Conservation (phyloP, 2,888 invertebrate genomes). For the Lasioglossum marginatum region DNA sequence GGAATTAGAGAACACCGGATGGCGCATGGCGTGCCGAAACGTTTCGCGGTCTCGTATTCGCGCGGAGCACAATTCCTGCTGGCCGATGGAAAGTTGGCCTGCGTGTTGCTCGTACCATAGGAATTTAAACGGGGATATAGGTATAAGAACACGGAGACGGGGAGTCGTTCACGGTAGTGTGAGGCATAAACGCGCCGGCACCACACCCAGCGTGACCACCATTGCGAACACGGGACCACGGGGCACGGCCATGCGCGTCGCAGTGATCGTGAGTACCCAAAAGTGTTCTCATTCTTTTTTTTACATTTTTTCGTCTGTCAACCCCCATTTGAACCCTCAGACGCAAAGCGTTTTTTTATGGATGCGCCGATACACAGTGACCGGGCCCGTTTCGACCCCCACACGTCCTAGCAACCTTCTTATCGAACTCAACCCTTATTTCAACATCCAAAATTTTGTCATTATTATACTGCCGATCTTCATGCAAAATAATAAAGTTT, state of each 20-base stretch:
- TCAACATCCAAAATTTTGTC: not conserved
- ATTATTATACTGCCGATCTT: not conserved
- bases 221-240: slow-evolving; percentile 66
- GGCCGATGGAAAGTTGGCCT: slow-evolving; percentile 75
- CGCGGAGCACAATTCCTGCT: slow-evolving; percentile 65
- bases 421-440: not conserved
- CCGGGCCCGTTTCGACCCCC: not conserved
- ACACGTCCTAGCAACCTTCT: not conserved
- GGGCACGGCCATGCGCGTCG: slow-evolving; percentile 71
- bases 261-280: slow-evolving; percentile 76
- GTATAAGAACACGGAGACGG: slow-evolving; percentile 82
- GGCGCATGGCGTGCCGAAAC: slow-evolving; percentile 34
- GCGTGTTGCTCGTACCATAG: slow-evolving; percentile 71
- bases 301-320: not conserved
- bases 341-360: not conserved
- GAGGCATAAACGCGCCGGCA: slow-evolving; percentile 78
- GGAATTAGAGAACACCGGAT: slow-evolving; percentile 22
- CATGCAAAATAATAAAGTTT: not conserved
- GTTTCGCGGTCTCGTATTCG: slow-evolving; percentile 49
- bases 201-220: slow-evolving; percentile 80
- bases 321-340: not conserved
- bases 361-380: not conserved
- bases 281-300: slow-evolving; percentile 38
- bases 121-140: slow-evolving; percentile 82
- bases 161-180: slow-evolving; percentile 81